Percentiles rank a stretch among this genome's conserved stretches.
Evolutionary conservation across 1,140 invertebrate genomes (phyloP).

Genomic region (Chymomyza costata): DNA sequence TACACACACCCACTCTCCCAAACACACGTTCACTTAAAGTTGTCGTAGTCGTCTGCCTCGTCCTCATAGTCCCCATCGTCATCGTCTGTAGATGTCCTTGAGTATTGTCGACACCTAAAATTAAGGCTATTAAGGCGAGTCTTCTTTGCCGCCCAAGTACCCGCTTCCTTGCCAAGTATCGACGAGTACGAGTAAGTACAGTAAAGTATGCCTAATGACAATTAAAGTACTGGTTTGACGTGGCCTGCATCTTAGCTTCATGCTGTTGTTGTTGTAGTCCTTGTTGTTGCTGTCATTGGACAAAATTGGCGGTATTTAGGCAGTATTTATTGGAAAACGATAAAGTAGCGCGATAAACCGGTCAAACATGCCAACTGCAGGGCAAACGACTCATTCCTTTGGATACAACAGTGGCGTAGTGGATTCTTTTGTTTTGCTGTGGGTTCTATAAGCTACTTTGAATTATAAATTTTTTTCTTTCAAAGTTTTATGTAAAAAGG

Average conservation of each 20-base stretch:
- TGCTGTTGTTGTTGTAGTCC: constrained; percentile 3
- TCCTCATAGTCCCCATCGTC: too few species aligned
- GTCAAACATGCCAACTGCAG: constrained; percentile 15
- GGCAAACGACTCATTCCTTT: too few species aligned
- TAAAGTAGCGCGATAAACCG: constrained; percentile 39
- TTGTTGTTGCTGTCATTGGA: constrained; percentile 18
- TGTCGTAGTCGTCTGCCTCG: constrained; percentile 10
- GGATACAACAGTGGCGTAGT: too few species aligned
- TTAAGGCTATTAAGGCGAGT: constrained; percentile 46
- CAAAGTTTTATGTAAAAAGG: too few species aligned
- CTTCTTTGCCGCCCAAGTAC: constrained; percentile 3
- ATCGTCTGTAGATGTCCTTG: too few species aligned
- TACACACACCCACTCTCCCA: constrained; percentile 1
- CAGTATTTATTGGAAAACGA: constrained; percentile 58
- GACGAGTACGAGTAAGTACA: constrained; percentile 33
- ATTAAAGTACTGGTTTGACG: constrained; percentile 41
- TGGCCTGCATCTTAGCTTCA: constrained; percentile 4
- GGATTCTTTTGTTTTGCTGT: too few species aligned
- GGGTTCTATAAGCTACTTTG: too few species aligned
- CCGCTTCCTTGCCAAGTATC: constrained; percentile 9
- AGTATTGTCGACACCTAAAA: constrained; percentile 56
- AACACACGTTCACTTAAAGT: neutral
- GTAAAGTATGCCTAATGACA: constrained; percentile 51
- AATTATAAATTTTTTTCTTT: too few species aligned
- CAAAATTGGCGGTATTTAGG: too few species aligned